Percentiles rank a stretch among this genome's conserved stretches.
These are phyloP conservation scores for Actinia tenebrosa DNA, from an alignment of 64 coral and sea anemone genomes.

Conservation along the genomic window DNA sequence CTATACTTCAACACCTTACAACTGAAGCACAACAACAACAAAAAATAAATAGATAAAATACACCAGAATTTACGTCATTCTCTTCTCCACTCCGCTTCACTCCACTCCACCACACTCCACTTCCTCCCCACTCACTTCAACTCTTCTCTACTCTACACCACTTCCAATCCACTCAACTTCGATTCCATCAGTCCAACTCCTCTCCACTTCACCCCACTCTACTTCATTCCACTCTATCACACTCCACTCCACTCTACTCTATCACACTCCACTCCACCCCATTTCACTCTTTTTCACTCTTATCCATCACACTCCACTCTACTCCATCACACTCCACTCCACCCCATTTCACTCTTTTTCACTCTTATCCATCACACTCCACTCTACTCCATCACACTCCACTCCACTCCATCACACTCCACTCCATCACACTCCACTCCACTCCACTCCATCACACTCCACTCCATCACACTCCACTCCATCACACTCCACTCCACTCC, in stretches of 20 bases:
- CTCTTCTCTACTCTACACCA: not conserved
- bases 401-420: not conserved
- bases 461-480: not conserved
- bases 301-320: not conserved
- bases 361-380: not conserved
- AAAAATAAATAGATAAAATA: not conserved
- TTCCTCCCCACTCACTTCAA: not conserved
- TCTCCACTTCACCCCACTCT: not conserved
- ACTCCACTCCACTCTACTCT: not conserved
- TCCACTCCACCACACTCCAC: not conserved
- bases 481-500: too few relatives aligned
- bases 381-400: too few relatives aligned
- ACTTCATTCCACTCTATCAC: not conserved
- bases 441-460: not conserved
- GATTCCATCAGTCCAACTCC: too few relatives aligned
- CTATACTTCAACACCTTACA: not conserved
- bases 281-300: not conserved
- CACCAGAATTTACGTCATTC: not conserved
- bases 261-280: too few relatives aligned
- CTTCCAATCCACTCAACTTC: not conserved
- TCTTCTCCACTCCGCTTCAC: not conserved
- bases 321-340: too few relatives aligned
- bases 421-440: not conserved
- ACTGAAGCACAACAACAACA: not conserved
- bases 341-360: not conserved